Evolutionary conservation across 2,888 invertebrate species (phyloP).

Genomic region (Diaprepes abbreviatus): DNA sequence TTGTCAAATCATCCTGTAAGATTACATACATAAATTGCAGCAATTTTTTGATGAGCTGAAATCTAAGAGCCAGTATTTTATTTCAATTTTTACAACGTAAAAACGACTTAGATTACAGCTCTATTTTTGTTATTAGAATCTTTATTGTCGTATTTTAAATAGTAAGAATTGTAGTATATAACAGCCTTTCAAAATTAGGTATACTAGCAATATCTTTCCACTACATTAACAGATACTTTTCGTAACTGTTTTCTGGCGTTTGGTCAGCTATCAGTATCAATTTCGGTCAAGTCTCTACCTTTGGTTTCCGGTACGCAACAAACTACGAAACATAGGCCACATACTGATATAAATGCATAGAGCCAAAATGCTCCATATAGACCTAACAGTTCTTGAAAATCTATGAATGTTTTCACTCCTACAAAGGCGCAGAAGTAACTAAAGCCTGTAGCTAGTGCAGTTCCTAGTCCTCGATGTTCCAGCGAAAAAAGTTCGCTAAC

Average conservation of each 20-base stretch:
- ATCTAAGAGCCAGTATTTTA: not conserved
- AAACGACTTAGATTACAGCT: not conserved
- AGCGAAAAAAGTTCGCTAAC: conserved; percentile 88
- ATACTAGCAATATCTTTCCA: conserved; percentile 60
- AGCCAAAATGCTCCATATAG: conserved; percentile 90
- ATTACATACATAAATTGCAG: not conserved
- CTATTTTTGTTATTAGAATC: not conserved
- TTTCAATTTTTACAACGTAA: too few relatives aligned
- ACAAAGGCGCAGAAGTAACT: conserved; percentile 90
- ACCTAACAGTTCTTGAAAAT: conserved; percentile 82
- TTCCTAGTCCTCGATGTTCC: conserved; percentile 88
- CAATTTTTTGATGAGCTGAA: not conserved
- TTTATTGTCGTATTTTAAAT: conserved; percentile 27
- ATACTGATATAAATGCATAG: conserved; percentile 85
- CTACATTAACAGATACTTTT: conserved; percentile 60
- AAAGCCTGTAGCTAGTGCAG: conserved; percentile 87
- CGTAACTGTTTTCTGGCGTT: conserved; percentile 54
- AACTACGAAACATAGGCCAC: conserved; percentile 87
- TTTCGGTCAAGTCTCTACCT: conserved; percentile 90
- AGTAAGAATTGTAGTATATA: not conserved
- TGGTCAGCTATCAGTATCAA: conserved; percentile 74
- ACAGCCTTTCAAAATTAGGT: conserved; percentile 8
- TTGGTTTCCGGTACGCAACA: conserved; percentile 93
- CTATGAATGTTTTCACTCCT: conserved; percentile 88
- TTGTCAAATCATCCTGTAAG: not conserved